A percentile compares a stretch with the other conserved stretches of the same genome.
phyloP scores from a whole-genome alignment of 2,797 vertebrate species.

The Pelochelys cantorii region DNA sequence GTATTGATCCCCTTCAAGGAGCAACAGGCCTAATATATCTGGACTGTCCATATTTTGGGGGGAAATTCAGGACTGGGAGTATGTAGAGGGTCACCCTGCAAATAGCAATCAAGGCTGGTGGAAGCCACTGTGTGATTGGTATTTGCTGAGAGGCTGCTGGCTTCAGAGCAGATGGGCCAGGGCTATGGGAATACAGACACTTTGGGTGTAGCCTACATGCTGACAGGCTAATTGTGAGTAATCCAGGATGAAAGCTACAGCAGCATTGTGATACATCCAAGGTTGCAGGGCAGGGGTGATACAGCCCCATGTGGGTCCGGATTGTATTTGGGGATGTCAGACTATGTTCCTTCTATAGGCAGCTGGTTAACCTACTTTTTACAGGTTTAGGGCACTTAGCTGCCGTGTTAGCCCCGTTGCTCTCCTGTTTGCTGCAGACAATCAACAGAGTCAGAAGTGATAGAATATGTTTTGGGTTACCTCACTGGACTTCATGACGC shows the following conservation, averaged over 20 bases:
- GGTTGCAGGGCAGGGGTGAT: background rate
- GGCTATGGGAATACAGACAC: background rate
- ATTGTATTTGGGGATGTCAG: background rate
- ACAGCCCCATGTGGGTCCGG: background rate
- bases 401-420: background rate
- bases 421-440: background rate
- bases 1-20: background rate
- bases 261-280: background rate
- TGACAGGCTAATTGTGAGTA: background rate
- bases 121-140: background rate
- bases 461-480: slow-evolving; percentile 79
- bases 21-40: background rate
- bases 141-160: background rate
- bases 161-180: background rate
- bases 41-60: background rate
- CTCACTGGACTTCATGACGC: slow-evolving; percentile 97
- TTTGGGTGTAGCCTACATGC: background rate
- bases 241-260: background rate
- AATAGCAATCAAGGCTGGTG: background rate
- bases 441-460: background rate
- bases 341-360: background rate
- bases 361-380: background rate
- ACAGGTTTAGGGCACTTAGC: background rate
- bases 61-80: background rate
- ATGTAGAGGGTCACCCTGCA: background rate